These are phyloP conservation scores for Chrosomus eos DNA, from an alignment of 2,797 vertebrate genomes.

Conservation along the genomic window DNA sequence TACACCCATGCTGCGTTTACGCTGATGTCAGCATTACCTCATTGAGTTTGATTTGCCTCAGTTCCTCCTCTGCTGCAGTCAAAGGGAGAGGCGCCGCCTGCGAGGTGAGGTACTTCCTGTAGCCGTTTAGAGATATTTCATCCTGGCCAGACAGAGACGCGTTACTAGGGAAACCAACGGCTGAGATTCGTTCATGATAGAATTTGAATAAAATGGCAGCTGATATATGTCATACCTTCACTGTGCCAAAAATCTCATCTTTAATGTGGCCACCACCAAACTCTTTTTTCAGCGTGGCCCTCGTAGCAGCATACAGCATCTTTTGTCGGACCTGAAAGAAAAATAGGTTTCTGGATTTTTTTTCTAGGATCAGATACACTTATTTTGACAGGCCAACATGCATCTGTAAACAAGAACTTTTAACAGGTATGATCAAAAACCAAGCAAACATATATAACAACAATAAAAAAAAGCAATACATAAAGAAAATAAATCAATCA, in stretches of 20 bases:
- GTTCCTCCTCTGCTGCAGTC: slow-evolving; percentile 88
- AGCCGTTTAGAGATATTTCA: slow-evolving; percentile 85
- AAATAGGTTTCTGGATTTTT: not conserved
- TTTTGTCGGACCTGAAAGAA: slow-evolving; percentile 84
- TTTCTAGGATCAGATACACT: not conserved
- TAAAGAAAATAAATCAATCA: not conserved
- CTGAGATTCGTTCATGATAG: not conserved
- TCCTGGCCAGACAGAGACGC: slow-evolving; percentile 73
- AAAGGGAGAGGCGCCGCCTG: slow-evolving; percentile 84
- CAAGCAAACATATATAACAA: not conserved
- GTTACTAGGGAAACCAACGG: slow-evolving; percentile 26
- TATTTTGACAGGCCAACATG: not conserved
- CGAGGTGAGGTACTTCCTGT: slow-evolving; percentile 83
- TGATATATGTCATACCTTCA: slow-evolving; percentile 73
- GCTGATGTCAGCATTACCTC: slow-evolving; percentile 75
- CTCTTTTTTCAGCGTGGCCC: slow-evolving; percentile 88
- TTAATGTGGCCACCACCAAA: slow-evolving; percentile 90
- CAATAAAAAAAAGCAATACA: not conserved
- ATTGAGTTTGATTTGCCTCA: slow-evolving; percentile 86
- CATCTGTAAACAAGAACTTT: not conserved
- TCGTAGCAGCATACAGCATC: slow-evolving; percentile 89
- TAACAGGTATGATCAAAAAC: not conserved
- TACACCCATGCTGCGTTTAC: slow-evolving; percentile 21
- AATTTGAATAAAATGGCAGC: not conserved
- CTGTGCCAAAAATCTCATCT: slow-evolving; percentile 88